These are phyloP conservation scores for Styela plicata DNA, from an alignment of 23 tunicate genomes.

Conservation along the genomic window DNA sequence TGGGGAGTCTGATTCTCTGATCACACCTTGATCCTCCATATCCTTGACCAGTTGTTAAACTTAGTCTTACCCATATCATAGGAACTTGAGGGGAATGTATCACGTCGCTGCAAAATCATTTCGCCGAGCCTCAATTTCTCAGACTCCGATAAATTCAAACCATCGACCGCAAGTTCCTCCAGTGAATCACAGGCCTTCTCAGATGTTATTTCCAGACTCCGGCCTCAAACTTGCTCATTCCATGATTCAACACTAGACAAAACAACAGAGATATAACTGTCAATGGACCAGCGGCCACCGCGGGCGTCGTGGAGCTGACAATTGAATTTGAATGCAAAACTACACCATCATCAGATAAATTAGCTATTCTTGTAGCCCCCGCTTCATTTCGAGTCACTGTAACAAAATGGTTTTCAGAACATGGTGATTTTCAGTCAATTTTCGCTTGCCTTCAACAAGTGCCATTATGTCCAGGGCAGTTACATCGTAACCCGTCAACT, in stretches of 20 bases:
- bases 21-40: neutral
- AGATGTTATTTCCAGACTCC: no score
- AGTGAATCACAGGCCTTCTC: no score
- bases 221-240: no score
- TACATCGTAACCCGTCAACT: neutral
- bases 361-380: no score
- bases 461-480: neutral
- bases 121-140: neutral
- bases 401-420: no score
- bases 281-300: neutral
- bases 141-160: no score
- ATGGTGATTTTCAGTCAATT: neutral
- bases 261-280: neutral
- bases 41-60: neutral
- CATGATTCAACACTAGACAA: neutral
- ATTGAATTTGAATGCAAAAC: neutral
- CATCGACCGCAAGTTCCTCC: no score
- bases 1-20: neutral
- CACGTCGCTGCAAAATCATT: neutral
- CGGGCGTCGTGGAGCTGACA: neutral
- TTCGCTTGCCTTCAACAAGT: neutral
- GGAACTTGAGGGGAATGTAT: neutral
- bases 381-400: no score
- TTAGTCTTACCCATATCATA: neutral
- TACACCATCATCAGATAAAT: no score